Conservation (phyloP, 2,888 invertebrate species). For the Tetragonula carbonaria region DNA sequence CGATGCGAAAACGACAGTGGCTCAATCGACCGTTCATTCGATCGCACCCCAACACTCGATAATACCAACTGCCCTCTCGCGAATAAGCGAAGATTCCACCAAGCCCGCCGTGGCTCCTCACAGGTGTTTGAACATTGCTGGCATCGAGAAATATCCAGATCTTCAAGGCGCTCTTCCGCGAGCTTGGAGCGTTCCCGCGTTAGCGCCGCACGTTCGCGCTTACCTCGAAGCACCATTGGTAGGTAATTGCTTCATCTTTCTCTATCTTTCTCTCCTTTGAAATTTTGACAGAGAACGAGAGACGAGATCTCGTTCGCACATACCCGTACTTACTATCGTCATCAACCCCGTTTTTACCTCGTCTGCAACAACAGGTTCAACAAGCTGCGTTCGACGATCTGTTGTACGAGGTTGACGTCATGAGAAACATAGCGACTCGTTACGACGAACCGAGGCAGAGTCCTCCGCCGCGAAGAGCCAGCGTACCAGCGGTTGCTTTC, state of each 20-base stretch:
- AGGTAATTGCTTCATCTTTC: constrained; percentile 11
- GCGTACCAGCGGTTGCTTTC: constrained; percentile 81
- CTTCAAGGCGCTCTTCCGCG: constrained; percentile 88
- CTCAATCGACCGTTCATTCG: constrained; percentile 66
- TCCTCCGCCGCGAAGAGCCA: constrained; percentile 78
- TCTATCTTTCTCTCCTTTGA: background rate
- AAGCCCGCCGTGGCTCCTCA: constrained; percentile 69
- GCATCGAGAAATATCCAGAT: constrained; percentile 91
- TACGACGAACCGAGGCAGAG: constrained; percentile 81
- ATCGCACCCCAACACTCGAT: constrained; percentile 68
- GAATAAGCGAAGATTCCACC: constrained; percentile 86
- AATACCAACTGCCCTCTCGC: constrained; percentile 79
- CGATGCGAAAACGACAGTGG: constrained; percentile 71
- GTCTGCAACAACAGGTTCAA: constrained; percentile 85
- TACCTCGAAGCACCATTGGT: constrained; percentile 90
- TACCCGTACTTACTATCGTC: too few relatives aligned
- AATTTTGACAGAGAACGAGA: too few relatives aligned
- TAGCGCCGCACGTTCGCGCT: constrained; percentile 86
- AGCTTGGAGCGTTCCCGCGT: constrained; percentile 91
- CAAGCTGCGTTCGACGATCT: constrained; percentile 94
- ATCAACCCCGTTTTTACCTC: too few relatives aligned
- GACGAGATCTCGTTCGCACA: too few relatives aligned
- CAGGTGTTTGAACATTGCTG: constrained; percentile 91
- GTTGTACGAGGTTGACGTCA: constrained; percentile 92
- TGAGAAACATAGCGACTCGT: constrained; percentile 90